A percentile compares a stretch with the other conserved stretches of the same genome.
Evolutionary conservation across 2,888 invertebrate species (phyloP).

Genomic region (Ophioninae sp.): DNA sequence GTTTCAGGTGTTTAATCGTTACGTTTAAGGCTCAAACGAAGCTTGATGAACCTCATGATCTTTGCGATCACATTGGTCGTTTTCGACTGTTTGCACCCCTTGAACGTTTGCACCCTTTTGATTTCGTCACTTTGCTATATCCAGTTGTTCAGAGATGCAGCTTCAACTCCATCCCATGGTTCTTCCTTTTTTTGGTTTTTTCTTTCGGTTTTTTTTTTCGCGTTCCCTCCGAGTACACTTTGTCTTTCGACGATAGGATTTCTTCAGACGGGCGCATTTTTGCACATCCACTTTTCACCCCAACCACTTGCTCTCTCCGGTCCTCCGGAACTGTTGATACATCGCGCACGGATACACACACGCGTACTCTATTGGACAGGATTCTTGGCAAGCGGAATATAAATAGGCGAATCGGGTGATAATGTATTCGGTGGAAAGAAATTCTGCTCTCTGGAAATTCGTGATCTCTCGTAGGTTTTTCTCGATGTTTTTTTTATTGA

Average conservation of each 20-base stretch:
- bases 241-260: conserved; percentile 32
- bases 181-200: background rate
- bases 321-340: conserved; percentile 25
- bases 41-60: background rate
- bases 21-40: background rate
- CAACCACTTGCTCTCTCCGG: conserved; percentile 5
- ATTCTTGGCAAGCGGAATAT: conserved; percentile 49
- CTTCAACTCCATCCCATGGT: background rate
- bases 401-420: conserved; percentile 51
- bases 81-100: background rate
- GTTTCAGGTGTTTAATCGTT: background rate
- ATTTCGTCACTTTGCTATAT: background rate
- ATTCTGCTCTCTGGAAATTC: conserved; percentile 35
- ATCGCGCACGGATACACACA: background rate
- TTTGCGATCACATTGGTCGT: background rate
- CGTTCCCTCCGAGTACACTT: conserved; percentile 16
- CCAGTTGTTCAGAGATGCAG: background rate
- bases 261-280: conserved; percentile 22
- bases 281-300: background rate
- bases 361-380: conserved; percentile 1
- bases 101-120: background rate
- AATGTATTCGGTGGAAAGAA: conserved; percentile 56
- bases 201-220: background rate
- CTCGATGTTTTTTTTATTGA: background rate
- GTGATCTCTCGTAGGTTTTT: background rate